Evolutionary conservation across 2,888 invertebrate species (phyloP).

Genomic region (Chalcosyrphus nemorum): DNA sequence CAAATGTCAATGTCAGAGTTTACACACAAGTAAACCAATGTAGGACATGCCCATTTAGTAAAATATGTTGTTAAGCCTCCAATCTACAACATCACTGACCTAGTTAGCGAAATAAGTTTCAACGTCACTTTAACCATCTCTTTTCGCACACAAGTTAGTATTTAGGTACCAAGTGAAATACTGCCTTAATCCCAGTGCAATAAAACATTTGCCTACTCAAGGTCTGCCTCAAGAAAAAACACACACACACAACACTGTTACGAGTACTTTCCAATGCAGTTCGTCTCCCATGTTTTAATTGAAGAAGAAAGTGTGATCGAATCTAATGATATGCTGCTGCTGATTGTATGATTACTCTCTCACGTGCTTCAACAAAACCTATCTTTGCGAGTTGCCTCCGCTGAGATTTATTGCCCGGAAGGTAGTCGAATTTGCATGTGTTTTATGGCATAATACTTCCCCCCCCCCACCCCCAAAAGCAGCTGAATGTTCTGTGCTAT

Average conservation of each 20-base stretch:
- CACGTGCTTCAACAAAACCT: constrained; percentile 23
- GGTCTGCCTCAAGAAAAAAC: not conserved
- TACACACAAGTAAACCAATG: not conserved
- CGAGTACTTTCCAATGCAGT: constrained; percentile 26
- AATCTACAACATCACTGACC: not conserved
- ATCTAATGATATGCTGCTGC: constrained; percentile 29
- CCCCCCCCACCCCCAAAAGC: no score
- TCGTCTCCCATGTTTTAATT: constrained; percentile 36
- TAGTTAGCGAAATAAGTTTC: not conserved
- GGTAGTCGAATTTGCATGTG: constrained; percentile 64
- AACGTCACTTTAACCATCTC: not conserved
- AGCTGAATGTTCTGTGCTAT: constrained; percentile 29
- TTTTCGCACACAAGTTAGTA: not conserved
- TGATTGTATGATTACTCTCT: constrained; percentile 29
- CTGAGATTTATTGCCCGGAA: constrained; percentile 65
- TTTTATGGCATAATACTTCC: constrained; percentile 66
- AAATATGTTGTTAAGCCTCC: not conserved
- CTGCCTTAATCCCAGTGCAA: not conserved
- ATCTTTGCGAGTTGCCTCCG: constrained; percentile 41
- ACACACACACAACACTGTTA: not conserved
- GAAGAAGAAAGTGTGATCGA: constrained; percentile 62
- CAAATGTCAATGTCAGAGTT: not conserved
- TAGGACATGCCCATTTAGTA: not conserved
- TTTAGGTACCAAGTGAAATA: not conserved
- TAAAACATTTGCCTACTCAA: not conserved